Percentiles rank a stretch among this genome's conserved stretches.
phyloP scores from a whole-genome alignment of 1,140 invertebrate species.

The Drosophila sproati region DNA sequence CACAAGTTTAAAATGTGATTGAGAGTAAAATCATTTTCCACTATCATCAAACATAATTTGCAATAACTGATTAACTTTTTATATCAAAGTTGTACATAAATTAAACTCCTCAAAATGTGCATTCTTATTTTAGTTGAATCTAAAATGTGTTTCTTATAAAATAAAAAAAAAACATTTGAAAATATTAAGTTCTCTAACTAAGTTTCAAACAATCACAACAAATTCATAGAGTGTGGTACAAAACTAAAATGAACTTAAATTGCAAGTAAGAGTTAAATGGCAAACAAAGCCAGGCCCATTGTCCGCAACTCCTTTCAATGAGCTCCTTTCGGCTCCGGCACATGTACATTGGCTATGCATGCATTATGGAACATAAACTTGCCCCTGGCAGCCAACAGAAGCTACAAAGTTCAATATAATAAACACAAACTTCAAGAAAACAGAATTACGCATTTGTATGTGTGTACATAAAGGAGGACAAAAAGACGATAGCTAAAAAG shows the following conservation, averaged over 20 bases:
- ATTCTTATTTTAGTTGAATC: background rate
- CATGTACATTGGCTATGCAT: slow-evolving; percentile 37
- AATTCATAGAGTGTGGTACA: background rate
- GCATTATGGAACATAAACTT: slow-evolving; percentile 71
- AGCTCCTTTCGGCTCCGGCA: background rate
- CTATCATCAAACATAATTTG: too few species aligned
- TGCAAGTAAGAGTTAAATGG: slow-evolving; percentile 13
- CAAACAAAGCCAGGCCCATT: background rate
- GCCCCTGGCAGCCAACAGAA: slow-evolving; percentile 44
- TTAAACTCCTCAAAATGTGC: background rate
- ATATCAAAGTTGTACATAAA: too few species aligned
- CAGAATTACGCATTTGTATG: slow-evolving; percentile 65
- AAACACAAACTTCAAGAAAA: slow-evolving; percentile 78
- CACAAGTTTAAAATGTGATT: too few species aligned
- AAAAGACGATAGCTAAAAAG: slow-evolving; percentile 5
- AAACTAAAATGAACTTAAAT: background rate
- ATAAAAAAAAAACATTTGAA: background rate
- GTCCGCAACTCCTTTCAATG: background rate
- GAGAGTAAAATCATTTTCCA: too few species aligned
- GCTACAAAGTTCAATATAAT: slow-evolving; percentile 77
- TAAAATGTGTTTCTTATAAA: background rate
- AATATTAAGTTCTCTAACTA: background rate
- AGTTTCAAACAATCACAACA: slow-evolving; percentile 1
- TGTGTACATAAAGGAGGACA: slow-evolving; percentile 1
- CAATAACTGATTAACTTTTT: background rate